Evolutionary conservation across 2,797 vertebrate genomes (phyloP), one percentile per base, ranked within the genome.

Genomic region (Synaphobranchus kaupii): DNA sequence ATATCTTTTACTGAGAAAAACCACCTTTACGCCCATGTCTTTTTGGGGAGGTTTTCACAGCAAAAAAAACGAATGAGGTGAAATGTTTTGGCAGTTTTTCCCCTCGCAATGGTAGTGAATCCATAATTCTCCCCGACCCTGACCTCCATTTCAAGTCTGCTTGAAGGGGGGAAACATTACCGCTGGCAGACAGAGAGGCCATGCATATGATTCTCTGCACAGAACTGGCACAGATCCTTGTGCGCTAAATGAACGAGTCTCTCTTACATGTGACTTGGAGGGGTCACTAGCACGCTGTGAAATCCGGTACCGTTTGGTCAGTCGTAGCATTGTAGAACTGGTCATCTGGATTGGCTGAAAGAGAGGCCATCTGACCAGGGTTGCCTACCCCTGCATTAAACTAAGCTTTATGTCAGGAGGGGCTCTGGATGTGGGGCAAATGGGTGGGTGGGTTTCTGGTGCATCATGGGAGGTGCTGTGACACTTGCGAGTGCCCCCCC

Each of bases 181-280:
- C 34, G 13, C 71, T 76, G 71, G 68, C 68, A 73, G 68, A 76
- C 71, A 76, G 71, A 5, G 31, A 44, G 71, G 71, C 71, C 34
- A 76, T 76, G 71, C 68, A 71, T 71, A n/a, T 71, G 68, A 71
- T 71, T 71, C 68, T 7, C 68, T 34, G 68, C 34, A 8, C 71
- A 22, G 71, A 22, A 44, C 34, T 76, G 71, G 71, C 71, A 76
- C 71, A 76, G 71, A 76, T 76, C 20, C 10, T 12, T 39, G 66
- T 71, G 34, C 34, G 15, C 71, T 39, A 12, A 12, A 39, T 76
- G 71, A 76, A 76, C 20, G 15, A 44, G 71, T 44, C 71, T 76
- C 44, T 44, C 71, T 76, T 13, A 76, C 34, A 76, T 76, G 71
- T 76, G 71, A 76, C 71, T 44, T 4, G 34, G 25, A 15, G 15